A percentile compares a stretch with the other conserved stretches of the same genome.
These are phyloP conservation scores for Vanacampus margaritifer DNA, from an alignment of 2,113 vertebrate species.

Conservation along the genomic window DNA sequence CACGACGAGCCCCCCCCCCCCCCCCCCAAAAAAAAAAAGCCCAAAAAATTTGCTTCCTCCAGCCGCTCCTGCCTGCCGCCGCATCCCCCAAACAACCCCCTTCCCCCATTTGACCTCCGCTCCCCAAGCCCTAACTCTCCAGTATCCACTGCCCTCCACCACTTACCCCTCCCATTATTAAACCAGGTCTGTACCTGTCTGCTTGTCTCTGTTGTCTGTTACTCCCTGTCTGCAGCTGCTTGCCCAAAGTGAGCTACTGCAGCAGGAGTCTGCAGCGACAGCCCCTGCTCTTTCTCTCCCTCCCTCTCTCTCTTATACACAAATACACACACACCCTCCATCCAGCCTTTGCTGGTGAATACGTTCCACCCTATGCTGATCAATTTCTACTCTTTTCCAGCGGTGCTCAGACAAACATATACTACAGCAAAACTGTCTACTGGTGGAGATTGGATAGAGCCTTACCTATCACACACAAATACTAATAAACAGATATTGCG, in stretches of 20 bases:
- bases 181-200: slow-evolving; percentile 64
- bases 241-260: slow-evolving; percentile 69
- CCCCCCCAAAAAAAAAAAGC: slow-evolving; percentile 11
- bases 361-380: slow-evolving; percentile 66
- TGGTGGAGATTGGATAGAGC: slow-evolving; percentile 11
- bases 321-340: slow-evolving; percentile 57
- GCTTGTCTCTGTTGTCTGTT: slow-evolving; percentile 59
- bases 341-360: slow-evolving; percentile 60
- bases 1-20: slow-evolving; percentile 9
- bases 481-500: slow-evolving; percentile 8
- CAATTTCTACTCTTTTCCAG: slow-evolving; percentile 65
- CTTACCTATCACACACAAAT: slow-evolving; percentile 13
- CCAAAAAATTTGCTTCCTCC: slow-evolving; percentile 29
- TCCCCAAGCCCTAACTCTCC: slow-evolving; percentile 36
- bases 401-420: slow-evolving; percentile 22
- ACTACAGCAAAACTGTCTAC: slow-evolving; percentile 45
- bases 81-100: slow-evolving; percentile 5
- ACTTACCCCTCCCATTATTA: slow-evolving; percentile 21
- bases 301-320: slow-evolving; percentile 31
- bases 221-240: slow-evolving; percentile 65
- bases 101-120: slow-evolving; percentile 43
- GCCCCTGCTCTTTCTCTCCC: slow-evolving; percentile 56
- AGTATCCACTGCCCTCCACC: slow-evolving; percentile 33
- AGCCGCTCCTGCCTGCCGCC: slow-evolving; percentile 13
- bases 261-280: slow-evolving; percentile 70